These are phyloP conservation scores for Nothoprocta perdicaria DNA, from an alignment of 2,113 vertebrate species.

Conservation along the genomic window DNA sequence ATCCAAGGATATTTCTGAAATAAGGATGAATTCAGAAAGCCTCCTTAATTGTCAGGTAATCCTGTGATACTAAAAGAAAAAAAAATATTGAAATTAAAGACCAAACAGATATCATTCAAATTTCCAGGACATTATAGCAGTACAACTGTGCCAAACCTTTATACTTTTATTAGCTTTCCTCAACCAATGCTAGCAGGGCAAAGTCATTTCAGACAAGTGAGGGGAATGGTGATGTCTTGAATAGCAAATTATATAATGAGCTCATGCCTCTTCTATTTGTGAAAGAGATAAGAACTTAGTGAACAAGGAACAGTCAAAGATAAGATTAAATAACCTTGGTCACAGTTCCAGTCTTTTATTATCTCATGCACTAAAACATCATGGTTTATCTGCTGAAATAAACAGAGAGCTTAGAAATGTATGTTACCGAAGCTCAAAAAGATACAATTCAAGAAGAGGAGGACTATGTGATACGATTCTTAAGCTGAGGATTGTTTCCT, in stretches of 20 bases:
- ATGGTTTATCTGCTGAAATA: neutral
- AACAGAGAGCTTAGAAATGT: neutral
- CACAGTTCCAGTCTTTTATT: neutral
- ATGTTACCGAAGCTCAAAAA: neutral
- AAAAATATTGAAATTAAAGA: neutral
- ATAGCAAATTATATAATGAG: neutral
- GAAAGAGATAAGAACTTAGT: conserved; percentile 29
- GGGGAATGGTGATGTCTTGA: neutral
- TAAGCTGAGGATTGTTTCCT: neutral
- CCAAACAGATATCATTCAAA: neutral
- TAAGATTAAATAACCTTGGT: conserved; percentile 32
- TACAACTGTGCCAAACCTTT: neutral
- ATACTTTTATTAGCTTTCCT: neutral
- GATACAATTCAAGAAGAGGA: neutral
- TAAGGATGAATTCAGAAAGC: neutral
- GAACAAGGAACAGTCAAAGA: conserved; percentile 27
- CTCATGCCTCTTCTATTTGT: conserved; percentile 39
- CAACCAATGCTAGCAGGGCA: neutral
- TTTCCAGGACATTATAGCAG: neutral
- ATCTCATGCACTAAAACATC: neutral
- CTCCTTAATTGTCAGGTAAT: neutral
- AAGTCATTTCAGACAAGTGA: neutral
- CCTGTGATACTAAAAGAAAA: neutral
- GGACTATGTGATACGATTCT: neutral
- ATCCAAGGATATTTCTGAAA: neutral